Evolutionary conservation across 2,113 vertebrate genomes (phyloP), one percentile per base, ranked within the genome.

Genomic region (Gadus chalcogrammus): DNA sequence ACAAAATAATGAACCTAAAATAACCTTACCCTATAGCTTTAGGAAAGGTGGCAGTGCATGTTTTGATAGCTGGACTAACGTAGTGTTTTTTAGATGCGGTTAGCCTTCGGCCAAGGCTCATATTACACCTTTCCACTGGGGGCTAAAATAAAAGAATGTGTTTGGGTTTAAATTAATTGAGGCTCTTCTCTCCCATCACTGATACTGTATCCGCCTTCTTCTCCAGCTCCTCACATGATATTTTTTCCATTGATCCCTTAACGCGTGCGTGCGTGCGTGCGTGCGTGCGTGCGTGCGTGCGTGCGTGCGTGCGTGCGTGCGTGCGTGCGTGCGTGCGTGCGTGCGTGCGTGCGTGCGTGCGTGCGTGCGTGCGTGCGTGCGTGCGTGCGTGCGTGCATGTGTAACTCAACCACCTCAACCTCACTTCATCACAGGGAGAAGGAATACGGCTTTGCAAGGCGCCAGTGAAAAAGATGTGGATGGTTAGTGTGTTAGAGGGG

Each of bases 111-210:
- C 77, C 74, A 76, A 52, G 82, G 72, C 73, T 90, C 68, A 7
- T 15, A 71, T 90, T 92, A 79, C 87, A 85, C 79, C 81, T 88
- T 74, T 28, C 77, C 42, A 70, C 61, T 15, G 0, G 65, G 53
- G 56, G 64, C 75, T 83, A 64, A 87, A 85, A 88, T 75, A 69
- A 79, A 13, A 83, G 78, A 70, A 82, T 64, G 90, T 87, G 89
- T 89, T 88, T 78, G 85, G 76, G 81, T 86, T 58, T 88, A 88
- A 91, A 91, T 91, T 82, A 90, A 91, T 87, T 84, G 87, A 77
- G 68, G 79, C 79, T 87, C 78, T 68, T 84, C 82, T 82, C 87
- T 89, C 81, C 84, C 73, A 84, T 88, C 84, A 84, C 81, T n/a
- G 90, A 91, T 79, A 89, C 48, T 15, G 79, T 64, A 90, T 88